These are phyloP conservation scores for Chrysocyon brachyurus DNA, from an alignment of 2,797 vertebrate species.

Conservation along the genomic window DNA sequence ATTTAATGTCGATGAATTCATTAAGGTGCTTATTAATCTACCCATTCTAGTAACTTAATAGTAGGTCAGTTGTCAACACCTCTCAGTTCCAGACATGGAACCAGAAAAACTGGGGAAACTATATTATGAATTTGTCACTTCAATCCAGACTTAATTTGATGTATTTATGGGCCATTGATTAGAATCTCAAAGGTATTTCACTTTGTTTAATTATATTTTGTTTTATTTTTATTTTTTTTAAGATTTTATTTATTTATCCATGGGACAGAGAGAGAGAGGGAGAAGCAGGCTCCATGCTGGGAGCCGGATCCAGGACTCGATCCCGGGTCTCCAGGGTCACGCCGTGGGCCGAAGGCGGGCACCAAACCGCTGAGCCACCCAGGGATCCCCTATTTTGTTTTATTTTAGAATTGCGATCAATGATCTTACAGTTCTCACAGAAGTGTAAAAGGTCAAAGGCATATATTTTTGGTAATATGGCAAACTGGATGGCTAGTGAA, in stretches of 20 bases:
- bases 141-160: background rate
- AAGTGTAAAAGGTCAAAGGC: background rate
- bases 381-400: background rate
- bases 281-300: too few species aligned
- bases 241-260: too few species aligned
- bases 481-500: background rate
- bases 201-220: background rate
- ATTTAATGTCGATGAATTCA: constrained; percentile 31
- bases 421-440: background rate
- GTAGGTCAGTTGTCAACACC: background rate
- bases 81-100: background rate
- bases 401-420: background rate
- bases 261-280: too few species aligned
- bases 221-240: background rate
- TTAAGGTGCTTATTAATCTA: constrained; percentile 31
- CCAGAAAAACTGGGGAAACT: background rate
- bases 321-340: too few species aligned
- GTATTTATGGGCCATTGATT: background rate
- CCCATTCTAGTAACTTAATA: background rate
- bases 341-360: too few species aligned
- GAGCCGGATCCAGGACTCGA: too few species aligned
- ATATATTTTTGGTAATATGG: background rate
- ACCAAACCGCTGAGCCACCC: too few species aligned
- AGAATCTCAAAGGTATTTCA: background rate
- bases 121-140: background rate